A percentile compares a stretch with the other conserved stretches of the same genome.
Evolutionary conservation across 2,797 vertebrate species (phyloP).

Genomic region (Trachops cirrhosus): DNA sequence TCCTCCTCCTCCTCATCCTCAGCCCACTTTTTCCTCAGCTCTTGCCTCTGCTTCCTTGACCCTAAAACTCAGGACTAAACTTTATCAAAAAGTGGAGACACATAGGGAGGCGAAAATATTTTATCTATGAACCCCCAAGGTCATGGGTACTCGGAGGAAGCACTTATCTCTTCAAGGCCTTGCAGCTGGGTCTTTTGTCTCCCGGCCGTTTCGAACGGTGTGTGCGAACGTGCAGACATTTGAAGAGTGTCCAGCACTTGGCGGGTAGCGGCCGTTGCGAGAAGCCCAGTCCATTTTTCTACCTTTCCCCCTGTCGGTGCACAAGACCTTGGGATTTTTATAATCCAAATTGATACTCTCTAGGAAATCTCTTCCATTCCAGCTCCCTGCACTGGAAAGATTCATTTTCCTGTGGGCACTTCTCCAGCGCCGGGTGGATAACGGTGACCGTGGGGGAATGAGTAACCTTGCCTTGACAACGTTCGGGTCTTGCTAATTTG

Average conservation of each 20-base stretch:
- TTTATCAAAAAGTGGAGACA: conserved; percentile 16
- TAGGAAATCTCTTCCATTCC: conserved; percentile 48
- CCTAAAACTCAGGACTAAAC: not conserved
- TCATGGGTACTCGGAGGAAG: conserved; percentile 14
- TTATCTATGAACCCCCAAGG: not conserved
- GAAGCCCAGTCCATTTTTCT: conserved; percentile 56
- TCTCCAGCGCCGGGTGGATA: not conserved
- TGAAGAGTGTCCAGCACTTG: not conserved
- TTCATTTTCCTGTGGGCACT: conserved; percentile 27
- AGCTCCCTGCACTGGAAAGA: conserved; percentile 3
- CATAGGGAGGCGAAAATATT: not conserved
- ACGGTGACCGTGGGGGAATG: not conserved
- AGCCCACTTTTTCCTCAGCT: not conserved
- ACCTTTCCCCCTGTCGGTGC: conserved; percentile 50
- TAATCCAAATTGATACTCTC: conserved; percentile 69
- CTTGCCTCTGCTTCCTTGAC: not conserved
- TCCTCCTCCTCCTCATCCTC: not conserved
- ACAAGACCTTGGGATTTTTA: conserved; percentile 65
- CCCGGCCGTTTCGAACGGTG: not conserved
- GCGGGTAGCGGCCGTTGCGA: not conserved
- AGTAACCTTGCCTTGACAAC: conserved; percentile 46
- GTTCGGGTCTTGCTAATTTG: conserved; percentile 40
- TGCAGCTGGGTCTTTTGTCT: conserved; percentile 29
- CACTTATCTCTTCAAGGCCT: conserved; percentile 48
- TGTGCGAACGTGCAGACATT: not conserved